A percentile compares a stretch with the other conserved stretches of the same genome.
phyloP scores from a whole-genome alignment of 2,113 vertebrate genomes.

The Osmerus eperlanus region DNA sequence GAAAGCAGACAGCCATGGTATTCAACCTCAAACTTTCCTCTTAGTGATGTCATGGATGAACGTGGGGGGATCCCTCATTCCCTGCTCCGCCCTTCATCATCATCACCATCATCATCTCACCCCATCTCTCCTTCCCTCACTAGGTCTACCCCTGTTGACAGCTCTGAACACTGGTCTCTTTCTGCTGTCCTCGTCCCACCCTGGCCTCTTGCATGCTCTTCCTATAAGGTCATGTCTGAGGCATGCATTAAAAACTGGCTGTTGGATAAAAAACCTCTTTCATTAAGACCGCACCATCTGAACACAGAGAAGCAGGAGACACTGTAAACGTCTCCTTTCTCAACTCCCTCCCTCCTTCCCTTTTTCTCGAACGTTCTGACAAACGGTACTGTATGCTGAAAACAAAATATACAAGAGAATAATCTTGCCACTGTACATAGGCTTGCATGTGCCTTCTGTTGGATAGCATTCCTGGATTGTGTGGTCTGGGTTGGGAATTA shows the following conservation, averaged over 20 bases:
- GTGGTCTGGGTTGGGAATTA: conserved; percentile 7
- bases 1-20: conserved; percentile 34
- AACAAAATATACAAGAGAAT: conserved; percentile 49
- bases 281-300: conserved; percentile 38
- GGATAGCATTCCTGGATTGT: conserved; percentile 8
- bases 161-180: conserved; percentile 63
- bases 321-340: background rate
- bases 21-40: conserved; percentile 21
- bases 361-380: conserved; percentile 7
- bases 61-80: conserved; percentile 7
- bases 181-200: conserved; percentile 53
- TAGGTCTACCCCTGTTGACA: conserved; percentile 38
- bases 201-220: conserved; percentile 43
- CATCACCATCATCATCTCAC: conserved; percentile 20
- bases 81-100: conserved; percentile 22
- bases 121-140: background rate
- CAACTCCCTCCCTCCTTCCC: background rate
- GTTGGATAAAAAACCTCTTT: conserved; percentile 60
- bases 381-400: background rate
- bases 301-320: conserved; percentile 16
- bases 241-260: conserved; percentile 61
- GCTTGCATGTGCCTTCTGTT: conserved; percentile 19
- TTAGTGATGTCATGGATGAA: conserved; percentile 63
- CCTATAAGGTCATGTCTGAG: conserved; percentile 67
- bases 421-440: conserved; percentile 50